Evolutionary conservation across 1,140 invertebrate genomes (phyloP).

Genomic region (Platyura marginata): DNA sequence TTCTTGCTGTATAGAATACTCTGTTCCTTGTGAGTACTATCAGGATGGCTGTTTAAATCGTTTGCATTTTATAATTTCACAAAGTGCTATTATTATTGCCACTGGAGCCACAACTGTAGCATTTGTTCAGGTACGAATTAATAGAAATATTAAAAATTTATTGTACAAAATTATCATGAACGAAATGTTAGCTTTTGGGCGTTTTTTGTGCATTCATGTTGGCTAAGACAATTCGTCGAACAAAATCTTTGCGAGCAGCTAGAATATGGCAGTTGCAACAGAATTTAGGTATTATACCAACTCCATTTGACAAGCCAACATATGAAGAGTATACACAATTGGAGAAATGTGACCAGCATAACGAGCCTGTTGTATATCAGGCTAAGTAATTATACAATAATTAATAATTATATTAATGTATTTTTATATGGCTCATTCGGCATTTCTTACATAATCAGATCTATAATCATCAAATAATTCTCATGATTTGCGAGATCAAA

Average conservation of each 20-base stretch:
- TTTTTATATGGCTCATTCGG: no score
- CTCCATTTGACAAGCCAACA: conserved; percentile 14
- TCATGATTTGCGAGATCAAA: no score
- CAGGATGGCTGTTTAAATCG: conserved; percentile 42
- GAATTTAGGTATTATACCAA: conserved; percentile 26
- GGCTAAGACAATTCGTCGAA: conserved; percentile 59
- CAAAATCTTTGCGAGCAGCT: conserved; percentile 50
- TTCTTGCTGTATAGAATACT: no score
- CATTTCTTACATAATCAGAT: no score
- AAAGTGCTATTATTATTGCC: conserved; percentile 40
- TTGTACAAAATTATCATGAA: no score
- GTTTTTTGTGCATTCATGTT: conserved; percentile 72
- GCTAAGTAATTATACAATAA: no score
- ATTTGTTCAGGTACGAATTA: conserved; percentile 44
- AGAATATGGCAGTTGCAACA: conserved; percentile 45
- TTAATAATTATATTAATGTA: no score
- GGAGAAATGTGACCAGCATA: conserved; percentile 9
- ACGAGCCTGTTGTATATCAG: background rate
- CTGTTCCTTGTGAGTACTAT: conserved; percentile 30
- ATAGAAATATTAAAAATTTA: background rate
- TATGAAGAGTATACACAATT: conserved; percentile 20
- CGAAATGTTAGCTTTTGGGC: conserved; percentile 70
- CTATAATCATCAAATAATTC: no score
- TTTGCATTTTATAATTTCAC: conserved; percentile 27
- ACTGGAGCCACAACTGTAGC: conserved; percentile 63